A percentile compares a stretch with the other conserved stretches of the same genome.
Conservation (phyloP, 2,888 invertebrate species). For the Apodemia hepburni region DNA sequence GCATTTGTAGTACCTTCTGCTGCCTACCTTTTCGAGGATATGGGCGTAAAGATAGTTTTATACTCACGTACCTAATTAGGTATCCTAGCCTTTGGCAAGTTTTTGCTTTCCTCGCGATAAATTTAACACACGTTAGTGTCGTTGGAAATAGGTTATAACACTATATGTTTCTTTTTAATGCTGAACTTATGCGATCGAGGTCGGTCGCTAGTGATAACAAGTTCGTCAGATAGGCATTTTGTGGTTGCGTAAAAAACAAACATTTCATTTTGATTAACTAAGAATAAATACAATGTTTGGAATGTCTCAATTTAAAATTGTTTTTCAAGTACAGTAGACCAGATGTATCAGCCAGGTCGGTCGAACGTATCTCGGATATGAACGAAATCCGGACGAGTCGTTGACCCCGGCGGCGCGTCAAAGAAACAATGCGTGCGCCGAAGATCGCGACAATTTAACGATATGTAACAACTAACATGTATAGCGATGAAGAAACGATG, state of each 20-base stretch:
- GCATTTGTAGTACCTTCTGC: no score
- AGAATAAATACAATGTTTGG: background rate
- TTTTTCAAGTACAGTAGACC: conserved; percentile 16
- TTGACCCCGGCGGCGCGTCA: conserved; percentile 72
- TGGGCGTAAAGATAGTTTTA: no score
- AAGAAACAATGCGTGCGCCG: conserved; percentile 67
- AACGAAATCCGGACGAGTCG: conserved; percentile 75
- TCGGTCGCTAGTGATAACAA: background rate
- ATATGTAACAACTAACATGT: conserved; percentile 31
- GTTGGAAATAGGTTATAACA: no score
- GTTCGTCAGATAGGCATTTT: background rate
- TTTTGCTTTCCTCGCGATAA: no score
- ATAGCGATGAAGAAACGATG: conserved; percentile 33
- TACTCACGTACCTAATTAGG: no score
- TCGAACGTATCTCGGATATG: conserved; percentile 48
- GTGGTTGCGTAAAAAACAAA: background rate
- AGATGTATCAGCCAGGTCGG: conserved; percentile 26
- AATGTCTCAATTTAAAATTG: background rate
- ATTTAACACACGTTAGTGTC: no score
- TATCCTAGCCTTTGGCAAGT: no score
- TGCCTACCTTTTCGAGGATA: no score
- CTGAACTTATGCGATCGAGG: no score
- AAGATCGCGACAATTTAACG: conserved; percentile 36
- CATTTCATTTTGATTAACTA: background rate
- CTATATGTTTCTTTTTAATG: background rate